Evolutionary conservation across 1,140 invertebrate species (phyloP), one percentile per base, ranked within the genome.

Genomic region (Apis cerana): DNA sequence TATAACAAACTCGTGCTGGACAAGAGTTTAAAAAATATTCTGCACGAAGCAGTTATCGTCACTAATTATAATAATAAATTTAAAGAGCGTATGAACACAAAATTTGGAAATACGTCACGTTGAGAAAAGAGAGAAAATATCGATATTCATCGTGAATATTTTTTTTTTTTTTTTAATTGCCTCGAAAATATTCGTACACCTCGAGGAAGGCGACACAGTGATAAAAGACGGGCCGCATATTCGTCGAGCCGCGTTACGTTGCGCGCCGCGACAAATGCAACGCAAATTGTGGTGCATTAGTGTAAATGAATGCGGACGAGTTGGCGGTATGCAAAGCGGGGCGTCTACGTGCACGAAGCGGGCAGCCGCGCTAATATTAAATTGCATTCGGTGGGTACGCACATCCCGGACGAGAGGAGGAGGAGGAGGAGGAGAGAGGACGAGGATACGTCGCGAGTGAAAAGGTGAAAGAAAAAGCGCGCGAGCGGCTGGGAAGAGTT

Each of bases 291-390:
- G 81, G 81, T 86, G 84, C 88, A 91, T 90, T 90, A 91, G 89
- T 90, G 88, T 89, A 90, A 91, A 91, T 91, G 88, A 90, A 90
- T 87, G 88, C 89, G 85, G 83, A 89, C 89, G 86, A 89, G 88
- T 84, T 65, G 81, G 75, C 70, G 67, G 87, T 88, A 88, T 89
- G 88, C 88, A 88, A 89, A 89, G 70, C 67, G 13, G 75, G 23
- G 43, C 43, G 33, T 75, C 61, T n/a, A 19, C 27, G 62, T 58
- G 61, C 74, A 65, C n/a, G 67, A 61, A 43, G 62, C 15, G 59
- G 64, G n/a, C 61, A 43, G 67, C 15, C 56, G 54, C 79, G 72
- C 64, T 85, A 80, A 89, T 89, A 89, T 90, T 89, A 90, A 89
- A 89, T 89, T 85, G 81, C 82, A 80, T 87, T 88, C 59, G 82